phyloP scores from a whole-genome alignment of 2,888 invertebrate genomes.

The Stenotaenia linearis region DNA sequence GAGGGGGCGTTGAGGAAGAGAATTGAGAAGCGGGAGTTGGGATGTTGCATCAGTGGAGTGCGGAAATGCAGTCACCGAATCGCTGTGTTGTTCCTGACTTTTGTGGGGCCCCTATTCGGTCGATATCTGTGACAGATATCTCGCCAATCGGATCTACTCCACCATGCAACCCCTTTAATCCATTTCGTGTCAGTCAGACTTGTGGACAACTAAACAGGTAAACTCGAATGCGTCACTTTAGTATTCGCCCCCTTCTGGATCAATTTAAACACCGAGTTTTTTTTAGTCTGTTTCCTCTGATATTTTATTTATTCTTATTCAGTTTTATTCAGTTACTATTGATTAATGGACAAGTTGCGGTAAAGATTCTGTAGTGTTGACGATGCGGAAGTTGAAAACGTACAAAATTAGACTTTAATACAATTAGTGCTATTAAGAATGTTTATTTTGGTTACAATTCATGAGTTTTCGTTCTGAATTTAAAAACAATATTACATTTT shows the following conservation, averaged over 20 bases:
- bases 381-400: neutral
- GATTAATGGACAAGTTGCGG: too few species aligned
- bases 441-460: too few species aligned
- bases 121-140: conserved; percentile 24
- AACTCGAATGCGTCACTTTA: neutral
- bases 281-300: neutral
- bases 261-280: neutral
- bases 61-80: conserved; percentile 5
- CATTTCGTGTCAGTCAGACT: conserved; percentile 16
- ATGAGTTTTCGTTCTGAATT: too few species aligned
- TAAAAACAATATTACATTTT: too few species aligned
- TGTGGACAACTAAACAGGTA: neutral
- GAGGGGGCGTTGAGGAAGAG: conserved; percentile 14
- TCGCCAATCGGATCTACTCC: conserved; percentile 5
- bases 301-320: neutral
- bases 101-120: conserved; percentile 10
- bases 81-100: neutral
- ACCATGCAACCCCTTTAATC: neutral
- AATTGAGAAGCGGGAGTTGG: neutral
- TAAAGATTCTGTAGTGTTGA: too few species aligned
- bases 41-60: neutral
- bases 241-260: neutral
- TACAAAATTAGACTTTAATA: neutral
- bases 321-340: neutral
- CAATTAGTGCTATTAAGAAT: too few species aligned